A percentile compares a stretch with the other conserved stretches of the same genome.
Evolutionary conservation across 1,140 invertebrate species (phyloP).

Genomic region (Oppia nitens): DNA sequence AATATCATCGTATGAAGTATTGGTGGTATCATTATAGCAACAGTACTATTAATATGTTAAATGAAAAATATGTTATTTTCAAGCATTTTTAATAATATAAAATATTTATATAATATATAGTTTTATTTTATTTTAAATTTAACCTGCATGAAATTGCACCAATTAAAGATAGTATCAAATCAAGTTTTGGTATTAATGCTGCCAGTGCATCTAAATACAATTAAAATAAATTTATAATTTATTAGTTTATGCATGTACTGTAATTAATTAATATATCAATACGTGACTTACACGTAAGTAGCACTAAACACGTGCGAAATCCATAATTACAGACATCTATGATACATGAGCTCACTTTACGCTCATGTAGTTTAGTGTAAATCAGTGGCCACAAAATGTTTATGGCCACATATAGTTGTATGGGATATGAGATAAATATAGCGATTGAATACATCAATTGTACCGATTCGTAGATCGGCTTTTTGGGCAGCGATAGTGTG

Average conservation of each 20-base stretch:
- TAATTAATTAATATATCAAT: no score
- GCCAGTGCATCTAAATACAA: constrained; percentile 2
- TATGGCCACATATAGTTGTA: constrained; percentile 83
- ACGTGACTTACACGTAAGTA: constrained; percentile 29
- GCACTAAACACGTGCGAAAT: constrained; percentile 27
- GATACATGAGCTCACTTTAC: constrained; percentile 7
- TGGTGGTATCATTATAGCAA: constrained; percentile 9
- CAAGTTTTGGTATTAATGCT: constrained; percentile 46
- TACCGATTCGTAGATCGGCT: constrained; percentile 59
- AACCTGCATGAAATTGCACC: constrained; percentile 71
- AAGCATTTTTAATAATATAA: background rate
- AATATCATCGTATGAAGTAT: constrained; percentile 5
- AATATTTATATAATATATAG: background rate
- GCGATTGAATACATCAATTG: constrained; percentile 62
- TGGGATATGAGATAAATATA: constrained; percentile 67
- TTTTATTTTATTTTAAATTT: background rate
- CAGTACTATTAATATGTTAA: background rate
- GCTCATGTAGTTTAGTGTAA: constrained; percentile 11
- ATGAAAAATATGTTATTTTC: background rate
- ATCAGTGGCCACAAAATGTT: constrained; percentile 66
- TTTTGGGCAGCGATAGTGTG: constrained; percentile 34
- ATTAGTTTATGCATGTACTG: background rate
- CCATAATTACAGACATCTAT: constrained; percentile 25
- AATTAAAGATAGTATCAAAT: constrained; percentile 70
- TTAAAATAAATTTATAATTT: background rate